phyloP scores from a whole-genome alignment of 2,797 vertebrate species.

The Tadarida brasiliensis region DNA sequence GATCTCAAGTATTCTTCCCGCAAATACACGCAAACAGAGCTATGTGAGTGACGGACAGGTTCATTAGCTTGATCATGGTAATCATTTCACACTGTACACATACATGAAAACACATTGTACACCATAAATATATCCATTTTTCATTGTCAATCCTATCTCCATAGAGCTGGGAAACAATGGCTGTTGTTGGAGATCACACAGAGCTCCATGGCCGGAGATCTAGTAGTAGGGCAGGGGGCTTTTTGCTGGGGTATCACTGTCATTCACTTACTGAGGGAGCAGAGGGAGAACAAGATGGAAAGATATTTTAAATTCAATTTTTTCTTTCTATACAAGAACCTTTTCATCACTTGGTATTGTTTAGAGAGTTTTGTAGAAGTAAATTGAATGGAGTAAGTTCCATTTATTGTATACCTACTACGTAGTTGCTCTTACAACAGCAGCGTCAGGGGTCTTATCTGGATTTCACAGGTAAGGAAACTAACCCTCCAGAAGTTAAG shows the following conservation, averaged over 20 bases:
- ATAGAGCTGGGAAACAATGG: not conserved
- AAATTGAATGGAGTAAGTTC: not conserved
- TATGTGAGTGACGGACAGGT: not conserved
- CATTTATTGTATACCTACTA: not conserved
- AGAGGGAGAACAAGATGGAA: not conserved
- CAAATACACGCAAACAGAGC: too few species aligned
- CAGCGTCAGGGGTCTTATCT: not conserved
- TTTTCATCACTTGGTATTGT: not conserved
- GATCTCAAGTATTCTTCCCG: not conserved
- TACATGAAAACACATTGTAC: not conserved
- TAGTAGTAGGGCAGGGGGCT: too few species aligned
- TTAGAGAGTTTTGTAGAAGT: slow-evolving; percentile 14
- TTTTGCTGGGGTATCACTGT: too few species aligned
- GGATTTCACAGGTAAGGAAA: not conserved
- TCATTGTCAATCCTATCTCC: not conserved
- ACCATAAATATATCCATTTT: not conserved
- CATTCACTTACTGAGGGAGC: not conserved
- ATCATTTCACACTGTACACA: not conserved
- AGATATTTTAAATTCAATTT: not conserved
- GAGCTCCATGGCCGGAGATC: rapidly evolving
- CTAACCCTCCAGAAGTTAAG: not conserved
- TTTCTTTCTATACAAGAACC: not conserved
- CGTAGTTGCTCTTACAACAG: not conserved
- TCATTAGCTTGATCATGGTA: not conserved
- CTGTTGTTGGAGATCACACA: rapidly evolving